phyloP scores from a whole-genome alignment of 2,113 vertebrate species.

The Raphicerus campestris region DNA sequence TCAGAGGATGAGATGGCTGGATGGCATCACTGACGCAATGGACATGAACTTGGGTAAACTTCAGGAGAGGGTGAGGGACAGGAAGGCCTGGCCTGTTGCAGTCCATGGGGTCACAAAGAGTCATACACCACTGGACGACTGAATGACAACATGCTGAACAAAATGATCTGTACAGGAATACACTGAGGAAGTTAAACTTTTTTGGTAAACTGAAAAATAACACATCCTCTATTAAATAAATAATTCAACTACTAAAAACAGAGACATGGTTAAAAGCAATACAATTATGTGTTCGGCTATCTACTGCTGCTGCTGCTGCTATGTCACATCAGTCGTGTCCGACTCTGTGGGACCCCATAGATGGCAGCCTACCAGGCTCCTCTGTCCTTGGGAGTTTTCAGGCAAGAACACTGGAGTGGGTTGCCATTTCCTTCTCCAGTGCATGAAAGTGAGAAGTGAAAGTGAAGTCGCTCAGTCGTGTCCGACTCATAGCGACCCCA shows the following conservation, averaged over 20 bases:
- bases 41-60: background rate
- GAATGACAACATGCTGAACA: background rate
- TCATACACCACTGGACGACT: background rate
- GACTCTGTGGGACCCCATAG: too few species aligned
- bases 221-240: background rate
- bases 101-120: background rate
- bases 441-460: too few species aligned
- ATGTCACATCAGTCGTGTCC: too few species aligned
- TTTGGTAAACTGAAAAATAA: conserved; percentile 23
- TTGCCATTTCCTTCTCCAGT: too few species aligned
- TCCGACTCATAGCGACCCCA: too few species aligned
- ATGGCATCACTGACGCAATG: background rate
- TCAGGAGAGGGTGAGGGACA: background rate
- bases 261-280: conserved; percentile 26
- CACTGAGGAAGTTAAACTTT: background rate
- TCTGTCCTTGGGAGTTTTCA: too few species aligned
- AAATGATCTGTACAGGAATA: background rate
- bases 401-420: too few species aligned
- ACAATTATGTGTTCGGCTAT: background rate
- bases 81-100: background rate
- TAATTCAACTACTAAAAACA: conserved; percentile 9
- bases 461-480: too few species aligned
- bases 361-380: too few species aligned
- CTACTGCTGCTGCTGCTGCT: background rate
- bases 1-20: background rate